Evolutionary conservation across 1,140 invertebrate species (phyloP).

Genomic region (Orussus abietinus): DNA sequence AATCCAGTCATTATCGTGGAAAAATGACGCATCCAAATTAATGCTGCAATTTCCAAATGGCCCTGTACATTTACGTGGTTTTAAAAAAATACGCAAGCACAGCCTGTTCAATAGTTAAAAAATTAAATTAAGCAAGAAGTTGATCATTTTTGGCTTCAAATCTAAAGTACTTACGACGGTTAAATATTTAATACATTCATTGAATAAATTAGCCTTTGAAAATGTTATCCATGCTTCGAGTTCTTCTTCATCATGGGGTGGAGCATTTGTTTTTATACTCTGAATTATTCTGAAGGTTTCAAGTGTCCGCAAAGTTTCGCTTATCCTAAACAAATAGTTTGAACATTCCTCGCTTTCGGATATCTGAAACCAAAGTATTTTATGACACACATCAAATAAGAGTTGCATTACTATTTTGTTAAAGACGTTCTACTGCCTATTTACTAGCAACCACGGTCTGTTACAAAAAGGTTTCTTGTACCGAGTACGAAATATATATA

Average conservation of each 20-base stretch:
- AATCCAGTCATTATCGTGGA: constrained; percentile 24
- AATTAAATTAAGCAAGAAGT: constrained; percentile 1
- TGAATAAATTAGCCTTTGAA: constrained; percentile 32
- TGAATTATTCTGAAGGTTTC: constrained; percentile 41
- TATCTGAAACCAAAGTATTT: constrained; percentile 7
- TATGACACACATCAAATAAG: too few relatives aligned
- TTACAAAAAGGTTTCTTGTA: too few relatives aligned
- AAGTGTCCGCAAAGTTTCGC: constrained; percentile 30
- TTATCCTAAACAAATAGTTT: constrained; percentile 23
- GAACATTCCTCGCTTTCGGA: constrained; percentile 11
- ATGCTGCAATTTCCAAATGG: constrained; percentile 37
- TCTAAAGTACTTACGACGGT: constrained; percentile 23
- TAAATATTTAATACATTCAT: constrained; percentile 33
- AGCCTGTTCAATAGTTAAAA: background rate
- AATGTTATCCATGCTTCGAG: constrained; percentile 40
- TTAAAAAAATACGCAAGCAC: background rate
- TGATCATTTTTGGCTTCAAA: constrained; percentile 2
- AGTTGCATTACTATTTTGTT: too few relatives aligned
- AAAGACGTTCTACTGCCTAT: too few relatives aligned
- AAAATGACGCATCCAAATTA: constrained; percentile 41
- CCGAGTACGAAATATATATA: constrained; percentile 15
- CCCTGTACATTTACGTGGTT: constrained; percentile 19
- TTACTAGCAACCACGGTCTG: too few relatives aligned
- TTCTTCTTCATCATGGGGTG: constrained; percentile 10
- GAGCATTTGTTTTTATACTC: constrained; percentile 8